A percentile compares a stretch with the other conserved stretches of the same genome.
Conservation (phyloP, 2,113 vertebrate genomes). For the Egretta garzetta region DNA sequence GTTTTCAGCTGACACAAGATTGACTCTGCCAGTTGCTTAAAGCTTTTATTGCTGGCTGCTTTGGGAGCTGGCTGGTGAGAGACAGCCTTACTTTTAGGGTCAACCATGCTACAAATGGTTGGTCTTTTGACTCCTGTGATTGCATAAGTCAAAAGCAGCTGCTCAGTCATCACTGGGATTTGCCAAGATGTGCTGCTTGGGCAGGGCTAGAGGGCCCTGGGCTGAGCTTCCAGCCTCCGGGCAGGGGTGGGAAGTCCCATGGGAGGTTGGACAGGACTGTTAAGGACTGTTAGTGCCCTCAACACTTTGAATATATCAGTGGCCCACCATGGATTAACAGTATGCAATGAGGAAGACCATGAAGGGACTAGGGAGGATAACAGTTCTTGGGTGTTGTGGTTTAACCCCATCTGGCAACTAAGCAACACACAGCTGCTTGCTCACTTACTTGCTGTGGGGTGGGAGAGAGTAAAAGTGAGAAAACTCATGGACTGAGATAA, state of each 20-base stretch:
- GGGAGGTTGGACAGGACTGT: not conserved
- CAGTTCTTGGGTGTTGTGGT: not conserved
- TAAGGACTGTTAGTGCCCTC: not conserved
- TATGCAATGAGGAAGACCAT: not conserved
- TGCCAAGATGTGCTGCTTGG: not conserved
- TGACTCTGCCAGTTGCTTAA: not conserved
- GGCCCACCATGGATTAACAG: not conserved
- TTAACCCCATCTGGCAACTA: no score
- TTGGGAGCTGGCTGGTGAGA: not conserved
- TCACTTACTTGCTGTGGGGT: no score
- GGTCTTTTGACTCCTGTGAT: no score
- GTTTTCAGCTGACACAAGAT: not conserved
- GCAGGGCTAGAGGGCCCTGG: not conserved
- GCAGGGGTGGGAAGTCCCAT: not conserved
- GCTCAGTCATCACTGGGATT: not conserved
- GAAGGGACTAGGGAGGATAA: not conserved
- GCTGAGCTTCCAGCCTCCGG: not conserved
- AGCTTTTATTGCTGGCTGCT: not conserved
- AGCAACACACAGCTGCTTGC: no score
- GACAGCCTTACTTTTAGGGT: not conserved
- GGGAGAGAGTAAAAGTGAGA: no score
- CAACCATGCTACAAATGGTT: not conserved
- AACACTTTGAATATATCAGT: not conserved
- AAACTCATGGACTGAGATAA: no score
- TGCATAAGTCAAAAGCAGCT: not conserved